Percentiles rank a stretch among this genome's conserved stretches.
Evolutionary conservation across 2,113 vertebrate species (phyloP).

Genomic region (Menidia beryllina): DNA sequence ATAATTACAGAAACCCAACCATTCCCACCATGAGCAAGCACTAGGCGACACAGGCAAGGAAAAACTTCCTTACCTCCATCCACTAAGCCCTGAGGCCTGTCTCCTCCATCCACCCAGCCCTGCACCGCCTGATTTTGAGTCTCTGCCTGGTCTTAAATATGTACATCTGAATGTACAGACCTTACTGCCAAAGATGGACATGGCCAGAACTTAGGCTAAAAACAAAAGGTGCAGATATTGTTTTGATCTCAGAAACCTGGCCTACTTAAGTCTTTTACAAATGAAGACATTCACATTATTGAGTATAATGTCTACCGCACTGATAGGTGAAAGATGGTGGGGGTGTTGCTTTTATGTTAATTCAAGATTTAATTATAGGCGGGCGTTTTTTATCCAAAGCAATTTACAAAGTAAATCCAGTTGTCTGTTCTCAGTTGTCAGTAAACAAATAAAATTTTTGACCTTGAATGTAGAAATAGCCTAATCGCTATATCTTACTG

Average conservation of each 20-base stretch:
- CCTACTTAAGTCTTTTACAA: not conserved
- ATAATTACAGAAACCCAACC: too few species aligned
- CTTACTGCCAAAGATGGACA: not conserved
- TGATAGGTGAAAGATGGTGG: not conserved
- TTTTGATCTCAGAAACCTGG: not conserved
- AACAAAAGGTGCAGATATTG: not conserved
- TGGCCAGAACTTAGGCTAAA: not conserved
- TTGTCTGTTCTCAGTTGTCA: not conserved
- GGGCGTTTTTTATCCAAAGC: too few species aligned
- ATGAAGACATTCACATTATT: not conserved
- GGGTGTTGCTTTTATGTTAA: not conserved
- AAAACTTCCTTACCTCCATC: too few species aligned
- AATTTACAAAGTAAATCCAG: too few species aligned
- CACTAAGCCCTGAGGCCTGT: too few species aligned
- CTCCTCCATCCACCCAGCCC: too few species aligned
- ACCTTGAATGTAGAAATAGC: not conserved
- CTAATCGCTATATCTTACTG: not conserved
- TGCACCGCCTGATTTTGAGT: not conserved
- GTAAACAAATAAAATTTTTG: not conserved
- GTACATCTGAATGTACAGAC: not conserved
- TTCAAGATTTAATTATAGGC: not conserved
- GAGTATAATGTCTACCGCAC: not conserved
- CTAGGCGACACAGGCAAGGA: too few species aligned
- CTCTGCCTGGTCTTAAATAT: not conserved
- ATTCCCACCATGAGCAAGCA: too few species aligned